Conservation (phyloP, 92 coral and sea anemone species). For the Parazoanthus swiftii region DNA sequence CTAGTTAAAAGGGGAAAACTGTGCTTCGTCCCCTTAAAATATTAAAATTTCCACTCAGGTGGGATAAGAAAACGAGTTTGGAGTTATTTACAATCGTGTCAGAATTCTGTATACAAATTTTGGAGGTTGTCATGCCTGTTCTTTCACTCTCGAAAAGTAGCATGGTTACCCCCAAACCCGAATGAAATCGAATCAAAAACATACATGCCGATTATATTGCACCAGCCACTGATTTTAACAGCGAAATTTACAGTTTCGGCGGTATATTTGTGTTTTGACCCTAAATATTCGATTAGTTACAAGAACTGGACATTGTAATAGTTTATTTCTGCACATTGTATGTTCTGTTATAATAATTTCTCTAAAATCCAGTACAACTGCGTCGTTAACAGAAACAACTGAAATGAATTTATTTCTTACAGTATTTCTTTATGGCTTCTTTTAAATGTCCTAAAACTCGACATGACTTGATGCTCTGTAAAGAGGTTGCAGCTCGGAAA, state of each 20-base stretch:
- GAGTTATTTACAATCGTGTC: no score
- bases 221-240: neutral
- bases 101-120: no score
- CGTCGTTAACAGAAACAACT: neutral
- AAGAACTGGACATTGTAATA: neutral
- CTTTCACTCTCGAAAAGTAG: no score
- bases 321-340: neutral
- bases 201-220: neutral
- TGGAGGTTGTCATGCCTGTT: no score
- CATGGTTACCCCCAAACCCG: no score
- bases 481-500: conserved; percentile 46
- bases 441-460: neutral
- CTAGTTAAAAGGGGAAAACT: no score
- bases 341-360: neutral
- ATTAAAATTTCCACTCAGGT: no score
- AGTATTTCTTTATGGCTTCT: neutral
- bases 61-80: no score
- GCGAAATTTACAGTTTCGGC: neutral
- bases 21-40: no score
- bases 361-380: neutral
- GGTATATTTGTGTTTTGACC: neutral
- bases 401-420: neutral
- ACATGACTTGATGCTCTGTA: conserved; percentile 43
- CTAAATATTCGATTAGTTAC: neutral
- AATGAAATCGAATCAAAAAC: no score